Evolutionary conservation across 2,888 invertebrate genomes (phyloP).

Genomic region (Volucella zonaria): DNA sequence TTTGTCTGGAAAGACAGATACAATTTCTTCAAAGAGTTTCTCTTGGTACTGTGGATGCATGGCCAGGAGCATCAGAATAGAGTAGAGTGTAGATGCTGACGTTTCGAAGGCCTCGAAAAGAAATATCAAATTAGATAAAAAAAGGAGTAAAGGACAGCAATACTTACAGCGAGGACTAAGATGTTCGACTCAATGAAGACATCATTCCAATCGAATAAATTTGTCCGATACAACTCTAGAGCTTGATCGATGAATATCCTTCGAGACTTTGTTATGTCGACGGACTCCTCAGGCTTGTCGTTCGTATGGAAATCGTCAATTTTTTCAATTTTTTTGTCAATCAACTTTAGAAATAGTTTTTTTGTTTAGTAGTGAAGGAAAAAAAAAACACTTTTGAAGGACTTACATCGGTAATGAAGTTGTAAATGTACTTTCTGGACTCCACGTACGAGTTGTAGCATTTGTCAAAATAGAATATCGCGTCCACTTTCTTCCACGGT

Average conservation of each 20-base stretch:
- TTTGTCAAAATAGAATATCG: conserved; percentile 52
- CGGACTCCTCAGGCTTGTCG: conserved; percentile 26
- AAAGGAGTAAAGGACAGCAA: not conserved
- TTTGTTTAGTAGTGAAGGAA: not conserved
- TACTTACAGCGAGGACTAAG: conserved; percentile 75
- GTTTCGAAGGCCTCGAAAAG: conserved; percentile 76
- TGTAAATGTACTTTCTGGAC: conserved; percentile 56
- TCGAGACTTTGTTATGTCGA: conserved; percentile 60
- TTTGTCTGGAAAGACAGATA: conserved; percentile 54
- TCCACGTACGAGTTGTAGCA: conserved; percentile 61
- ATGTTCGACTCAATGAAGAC: conserved; percentile 75
- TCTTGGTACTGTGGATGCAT: conserved; percentile 77
- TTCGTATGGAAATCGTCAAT: conserved; percentile 11
- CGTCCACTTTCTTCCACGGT: conserved; percentile 55
- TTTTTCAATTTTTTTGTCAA: conserved; percentile 57
- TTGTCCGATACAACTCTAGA: conserved; percentile 72
- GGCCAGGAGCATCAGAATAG: conserved; percentile 75
- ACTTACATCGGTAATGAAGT: conserved; percentile 60
- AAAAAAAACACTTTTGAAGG: not conserved
- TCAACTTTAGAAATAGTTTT: conserved; percentile 24
- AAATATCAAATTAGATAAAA: not conserved
- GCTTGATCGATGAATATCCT: conserved; percentile 75
- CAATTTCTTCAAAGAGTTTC: conserved; percentile 75
- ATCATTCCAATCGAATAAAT: conserved; percentile 74
- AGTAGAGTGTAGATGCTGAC: conserved; percentile 74